Conservation (phyloP, 92 coral and sea anemone species). For the Anthopleura xanthogrammica region DNA sequence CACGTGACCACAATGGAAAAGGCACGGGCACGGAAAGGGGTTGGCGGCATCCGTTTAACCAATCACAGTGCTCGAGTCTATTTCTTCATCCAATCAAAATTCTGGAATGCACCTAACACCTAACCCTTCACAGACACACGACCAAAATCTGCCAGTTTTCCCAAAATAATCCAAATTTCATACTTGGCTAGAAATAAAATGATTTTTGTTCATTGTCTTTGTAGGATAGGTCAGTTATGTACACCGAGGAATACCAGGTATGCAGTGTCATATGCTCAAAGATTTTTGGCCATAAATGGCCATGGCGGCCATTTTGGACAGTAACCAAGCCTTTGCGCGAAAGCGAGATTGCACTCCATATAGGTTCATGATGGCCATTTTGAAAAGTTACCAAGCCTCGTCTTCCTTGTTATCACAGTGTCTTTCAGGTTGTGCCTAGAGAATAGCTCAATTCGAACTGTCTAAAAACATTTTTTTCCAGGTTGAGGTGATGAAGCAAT, state of each 20-base stretch:
- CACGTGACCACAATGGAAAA: too few species aligned
- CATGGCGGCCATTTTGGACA: too few species aligned
- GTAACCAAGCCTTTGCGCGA: too few species aligned
- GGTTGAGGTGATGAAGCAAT: constrained; percentile 78
- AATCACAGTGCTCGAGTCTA: background rate
- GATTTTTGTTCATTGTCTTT: background rate
- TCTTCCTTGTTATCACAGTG: too few species aligned
- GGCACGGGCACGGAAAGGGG: background rate
- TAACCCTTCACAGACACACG: too few species aligned
- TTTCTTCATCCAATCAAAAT: too few species aligned
- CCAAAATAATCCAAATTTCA: background rate
- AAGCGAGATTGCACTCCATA: too few species aligned
- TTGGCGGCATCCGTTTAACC: background rate
- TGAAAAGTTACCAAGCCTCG: too few species aligned
- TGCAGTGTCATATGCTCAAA: background rate
- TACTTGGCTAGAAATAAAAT: background rate
- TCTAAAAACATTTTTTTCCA: constrained; percentile 5
- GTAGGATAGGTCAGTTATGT: constrained; percentile 83
- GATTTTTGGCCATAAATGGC: background rate
- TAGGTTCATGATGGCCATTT: too few species aligned
- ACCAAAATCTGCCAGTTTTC: background rate
- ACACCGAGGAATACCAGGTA: constrained; percentile 92
- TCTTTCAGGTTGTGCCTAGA: background rate
- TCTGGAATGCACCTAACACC: too few species aligned
- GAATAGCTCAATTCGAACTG: background rate